Evolutionary conservation across 2,113 vertebrate species (phyloP).

Genomic region (Ahaetulla prasina): DNA sequence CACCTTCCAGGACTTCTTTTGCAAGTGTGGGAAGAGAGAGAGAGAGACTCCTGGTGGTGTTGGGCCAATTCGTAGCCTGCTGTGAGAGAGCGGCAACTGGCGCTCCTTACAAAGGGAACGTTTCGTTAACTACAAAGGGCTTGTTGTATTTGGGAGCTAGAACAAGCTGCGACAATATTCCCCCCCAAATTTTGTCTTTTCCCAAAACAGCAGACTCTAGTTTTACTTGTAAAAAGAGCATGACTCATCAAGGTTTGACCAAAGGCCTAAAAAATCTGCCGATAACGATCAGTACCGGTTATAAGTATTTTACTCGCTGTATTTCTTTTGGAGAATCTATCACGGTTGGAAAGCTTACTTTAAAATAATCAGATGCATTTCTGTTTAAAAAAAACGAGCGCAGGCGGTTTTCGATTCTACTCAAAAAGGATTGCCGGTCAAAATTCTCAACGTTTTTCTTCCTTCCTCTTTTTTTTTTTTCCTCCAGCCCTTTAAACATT

Average conservation of each 20-base stretch:
- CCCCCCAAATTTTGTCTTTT: background rate
- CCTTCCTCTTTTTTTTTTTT: background rate
- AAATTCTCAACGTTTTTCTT: background rate
- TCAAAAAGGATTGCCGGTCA: background rate
- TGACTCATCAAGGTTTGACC: background rate
- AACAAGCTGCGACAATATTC: background rate
- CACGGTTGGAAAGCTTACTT: background rate
- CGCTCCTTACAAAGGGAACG: too few relatives aligned
- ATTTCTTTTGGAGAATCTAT: background rate
- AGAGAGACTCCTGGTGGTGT: too few relatives aligned
- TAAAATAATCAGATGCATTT: background rate
- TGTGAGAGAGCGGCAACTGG: too few relatives aligned
- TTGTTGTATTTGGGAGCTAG: too few relatives aligned
- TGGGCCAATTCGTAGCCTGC: too few relatives aligned
- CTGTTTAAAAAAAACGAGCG: background rate
- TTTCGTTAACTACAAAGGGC: too few relatives aligned
- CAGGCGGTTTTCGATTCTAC: background rate
- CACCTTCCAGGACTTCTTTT: too few relatives aligned
- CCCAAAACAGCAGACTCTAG: background rate
- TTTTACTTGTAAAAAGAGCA: background rate
- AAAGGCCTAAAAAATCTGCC: background rate
- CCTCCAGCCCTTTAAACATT: slow-evolving; percentile 88
- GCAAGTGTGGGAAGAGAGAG: too few relatives aligned
- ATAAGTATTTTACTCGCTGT: background rate
- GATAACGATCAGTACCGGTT: background rate